phyloP scores from a whole-genome alignment of 1,140 invertebrate species.

The Lamellibrachia luymesi region DNA sequence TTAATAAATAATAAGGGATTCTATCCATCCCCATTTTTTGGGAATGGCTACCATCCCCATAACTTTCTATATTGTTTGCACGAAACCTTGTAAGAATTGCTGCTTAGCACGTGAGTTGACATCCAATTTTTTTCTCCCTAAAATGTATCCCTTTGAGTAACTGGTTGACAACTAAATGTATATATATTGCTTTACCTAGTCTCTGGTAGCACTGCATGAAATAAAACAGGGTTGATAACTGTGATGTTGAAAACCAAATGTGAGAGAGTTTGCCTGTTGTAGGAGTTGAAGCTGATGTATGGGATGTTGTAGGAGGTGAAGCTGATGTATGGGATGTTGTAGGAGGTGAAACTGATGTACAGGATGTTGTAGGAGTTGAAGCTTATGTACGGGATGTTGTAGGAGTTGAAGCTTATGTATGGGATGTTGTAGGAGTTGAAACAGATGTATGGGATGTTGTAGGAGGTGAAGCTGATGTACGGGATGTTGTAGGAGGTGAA shows the following conservation, averaged over 20 bases:
- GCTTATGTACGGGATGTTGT: not conserved
- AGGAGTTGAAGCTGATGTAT: not conserved
- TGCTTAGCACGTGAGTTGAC: no score
- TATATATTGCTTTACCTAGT: no score
- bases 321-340: not conserved
- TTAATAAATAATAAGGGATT: no score
- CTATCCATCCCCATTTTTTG: no score
- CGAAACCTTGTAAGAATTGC: no score
- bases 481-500: not conserved
- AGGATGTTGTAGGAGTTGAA: not conserved
- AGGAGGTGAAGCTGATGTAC: not conserved
- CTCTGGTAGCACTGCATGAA: not conserved
- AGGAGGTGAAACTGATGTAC: no score
- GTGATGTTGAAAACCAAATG: not conserved
- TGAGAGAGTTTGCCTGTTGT: not conserved
- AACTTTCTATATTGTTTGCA: no score
- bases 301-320: not conserved
- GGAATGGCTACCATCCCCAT: no score
- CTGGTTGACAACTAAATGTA: no score
- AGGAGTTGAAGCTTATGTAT: not conserved
- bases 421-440: constrained; percentile 80
- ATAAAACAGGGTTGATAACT: not conserved
- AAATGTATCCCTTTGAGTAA: no score
- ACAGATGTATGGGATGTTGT: constrained; percentile 96
- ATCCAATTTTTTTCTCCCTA: no score